Conservation (phyloP, 2,888 invertebrate genomes). For the Rutpela maculata region DNA sequence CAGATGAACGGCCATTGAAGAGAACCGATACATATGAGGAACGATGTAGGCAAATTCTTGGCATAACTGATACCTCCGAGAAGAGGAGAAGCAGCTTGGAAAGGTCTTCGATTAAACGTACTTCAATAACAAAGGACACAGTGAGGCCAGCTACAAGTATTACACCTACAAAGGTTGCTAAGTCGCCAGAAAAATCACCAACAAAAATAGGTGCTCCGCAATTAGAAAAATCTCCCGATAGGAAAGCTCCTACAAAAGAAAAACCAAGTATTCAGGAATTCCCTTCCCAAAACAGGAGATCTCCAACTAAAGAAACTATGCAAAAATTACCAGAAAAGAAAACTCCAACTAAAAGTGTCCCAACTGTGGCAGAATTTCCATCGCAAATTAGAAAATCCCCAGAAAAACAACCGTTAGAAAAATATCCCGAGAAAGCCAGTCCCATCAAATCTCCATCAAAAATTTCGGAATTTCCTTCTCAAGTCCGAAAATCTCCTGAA, state of each 20-base stretch:
- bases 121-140: constrained; percentile 51
- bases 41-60: constrained; percentile 82
- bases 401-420: constrained; percentile 49
- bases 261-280: constrained; percentile 51
- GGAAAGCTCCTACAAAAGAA: constrained; percentile 48
- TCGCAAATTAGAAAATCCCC: constrained; percentile 58
- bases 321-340: constrained; percentile 53
- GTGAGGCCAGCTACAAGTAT: constrained; percentile 46
- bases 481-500: constrained; percentile 52
- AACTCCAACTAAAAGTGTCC: constrained; percentile 44
- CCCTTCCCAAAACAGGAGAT: constrained; percentile 53
- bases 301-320: constrained; percentile 49
- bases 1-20: constrained; percentile 74
- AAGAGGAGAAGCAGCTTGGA: constrained; percentile 61
- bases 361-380: constrained; percentile 58
- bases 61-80: constrained; percentile 75
- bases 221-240: constrained; percentile 40
- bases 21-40: constrained; percentile 85
- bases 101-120: constrained; percentile 47
- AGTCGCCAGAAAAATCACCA: constrained; percentile 42
- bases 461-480: constrained; percentile 52
- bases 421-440: constrained; percentile 1
- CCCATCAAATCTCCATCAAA: background rate
- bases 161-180: constrained; percentile 13
- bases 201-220: constrained; percentile 3